Conservation (phyloP, 2,113 vertebrate species). For the Myiagra hebetior region DNA sequence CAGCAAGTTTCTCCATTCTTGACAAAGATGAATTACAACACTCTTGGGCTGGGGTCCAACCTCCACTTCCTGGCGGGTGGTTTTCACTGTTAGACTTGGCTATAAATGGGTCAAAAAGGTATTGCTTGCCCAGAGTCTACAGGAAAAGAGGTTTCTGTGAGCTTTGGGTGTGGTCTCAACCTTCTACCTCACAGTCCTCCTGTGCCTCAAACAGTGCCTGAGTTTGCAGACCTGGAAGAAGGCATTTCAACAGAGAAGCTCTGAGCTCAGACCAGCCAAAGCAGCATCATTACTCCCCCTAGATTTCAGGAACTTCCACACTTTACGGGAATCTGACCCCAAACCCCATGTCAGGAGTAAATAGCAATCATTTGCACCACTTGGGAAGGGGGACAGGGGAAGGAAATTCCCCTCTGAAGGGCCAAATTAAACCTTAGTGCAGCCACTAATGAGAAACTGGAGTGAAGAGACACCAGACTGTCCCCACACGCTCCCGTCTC, state of each 20-base stretch:
- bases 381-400: not conserved
- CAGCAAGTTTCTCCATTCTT: not conserved
- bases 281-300: not conserved
- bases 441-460: not conserved
- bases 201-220: not conserved
- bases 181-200: not conserved
- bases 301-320: not conserved
- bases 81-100: not conserved
- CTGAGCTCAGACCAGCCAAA: not conserved
- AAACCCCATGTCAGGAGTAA: not conserved
- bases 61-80: not conserved
- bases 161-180: not conserved
- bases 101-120: not conserved
- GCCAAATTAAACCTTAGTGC: not conserved
- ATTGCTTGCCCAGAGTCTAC: not conserved
- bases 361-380: not conserved
- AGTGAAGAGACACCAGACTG: not conserved
- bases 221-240: not conserved
- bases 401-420: not conserved
- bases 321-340: not conserved
- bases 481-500: fast-evolving
- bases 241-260: not conserved
- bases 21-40: not conserved
- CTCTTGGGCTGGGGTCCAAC: not conserved
- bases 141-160: not conserved